These are phyloP conservation scores for Euplagia quadripunctaria DNA, from an alignment of 2,888 invertebrate species.

Conservation along the genomic window DNA sequence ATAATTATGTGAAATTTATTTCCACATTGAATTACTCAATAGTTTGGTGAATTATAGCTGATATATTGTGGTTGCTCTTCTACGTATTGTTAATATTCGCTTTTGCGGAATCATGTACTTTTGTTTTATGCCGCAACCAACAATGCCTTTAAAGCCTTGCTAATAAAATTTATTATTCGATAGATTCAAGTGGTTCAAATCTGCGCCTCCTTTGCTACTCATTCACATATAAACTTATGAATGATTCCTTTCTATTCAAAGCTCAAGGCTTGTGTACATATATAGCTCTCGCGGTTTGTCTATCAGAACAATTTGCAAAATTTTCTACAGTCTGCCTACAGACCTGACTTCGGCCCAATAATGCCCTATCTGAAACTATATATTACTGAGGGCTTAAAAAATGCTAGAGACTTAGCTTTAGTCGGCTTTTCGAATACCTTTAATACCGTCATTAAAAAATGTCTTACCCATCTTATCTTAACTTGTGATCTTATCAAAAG, in stretches of 20 bases:
- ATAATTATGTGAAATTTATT: constrained; percentile 45
- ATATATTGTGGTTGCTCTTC: constrained; percentile 32
- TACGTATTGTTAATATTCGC: constrained; percentile 13
- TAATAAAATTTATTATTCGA: constrained; percentile 15
- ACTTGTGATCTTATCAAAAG: not conserved
- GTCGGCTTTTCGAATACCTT: not conserved
- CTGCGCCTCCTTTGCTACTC: not conserved
- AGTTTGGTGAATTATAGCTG: constrained; percentile 40
- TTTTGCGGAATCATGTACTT: constrained; percentile 24
- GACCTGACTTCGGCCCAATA: not conserved
- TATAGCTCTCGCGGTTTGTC: not conserved
- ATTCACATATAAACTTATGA: not conserved
- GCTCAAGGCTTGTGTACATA: not conserved
- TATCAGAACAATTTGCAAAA: not conserved
- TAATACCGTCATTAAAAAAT: not conserved
- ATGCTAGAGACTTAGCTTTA: not conserved
- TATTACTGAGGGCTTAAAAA: not conserved
- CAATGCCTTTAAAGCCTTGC: constrained; percentile 1
- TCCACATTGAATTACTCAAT: constrained; percentile 42
- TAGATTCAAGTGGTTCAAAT: not conserved
- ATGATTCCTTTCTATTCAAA: not conserved
- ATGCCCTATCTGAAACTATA: not conserved
- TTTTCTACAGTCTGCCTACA: not conserved
- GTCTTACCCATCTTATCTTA: not conserved
- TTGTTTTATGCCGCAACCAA: constrained; percentile 19